Percentiles rank a stretch among this genome's conserved stretches.
Evolutionary conservation across 2,113 vertebrate genomes (phyloP).

Genomic region (Ceuthmochares aereus): DNA sequence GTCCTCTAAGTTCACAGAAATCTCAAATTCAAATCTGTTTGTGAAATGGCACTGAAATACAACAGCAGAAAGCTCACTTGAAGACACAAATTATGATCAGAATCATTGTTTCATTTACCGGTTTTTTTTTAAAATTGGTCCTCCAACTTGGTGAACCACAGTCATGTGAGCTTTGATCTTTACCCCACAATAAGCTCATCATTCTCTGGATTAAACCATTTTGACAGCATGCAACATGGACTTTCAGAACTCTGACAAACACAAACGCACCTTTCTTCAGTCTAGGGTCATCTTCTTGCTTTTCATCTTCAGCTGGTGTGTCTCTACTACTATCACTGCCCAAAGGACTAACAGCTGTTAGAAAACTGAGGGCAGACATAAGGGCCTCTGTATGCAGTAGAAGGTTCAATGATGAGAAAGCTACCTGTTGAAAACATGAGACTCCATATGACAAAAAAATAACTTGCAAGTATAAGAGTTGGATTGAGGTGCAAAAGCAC

Average conservation of each 20-base stretch:
- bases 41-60: neutral
- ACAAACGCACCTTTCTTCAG: conserved; percentile 78
- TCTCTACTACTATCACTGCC: conserved; percentile 9
- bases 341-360: conserved; percentile 78
- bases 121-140: neutral
- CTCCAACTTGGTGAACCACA: neutral
- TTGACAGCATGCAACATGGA: neutral
- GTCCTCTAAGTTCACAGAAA: neutral
- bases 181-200: neutral
- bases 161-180: neutral
- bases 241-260: neutral
- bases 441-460: neutral
- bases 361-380: conserved; percentile 87
- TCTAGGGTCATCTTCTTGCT: conserved; percentile 49
- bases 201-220: neutral
- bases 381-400: conserved; percentile 91
- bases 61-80: neutral
- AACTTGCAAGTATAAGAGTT: neutral
- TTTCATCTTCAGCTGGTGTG: conserved; percentile 45
- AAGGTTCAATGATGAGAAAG: conserved; percentile 91
- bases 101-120: neutral
- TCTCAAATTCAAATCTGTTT: neutral
- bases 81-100: too few relatives aligned
- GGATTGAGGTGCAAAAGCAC: neutral
- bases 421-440: conserved; percentile 79